Percentiles rank a stretch among this genome's conserved stretches.
phyloP scores from a whole-genome alignment of 2,797 vertebrate genomes.

The Acanthiza pusilla region DNA sequence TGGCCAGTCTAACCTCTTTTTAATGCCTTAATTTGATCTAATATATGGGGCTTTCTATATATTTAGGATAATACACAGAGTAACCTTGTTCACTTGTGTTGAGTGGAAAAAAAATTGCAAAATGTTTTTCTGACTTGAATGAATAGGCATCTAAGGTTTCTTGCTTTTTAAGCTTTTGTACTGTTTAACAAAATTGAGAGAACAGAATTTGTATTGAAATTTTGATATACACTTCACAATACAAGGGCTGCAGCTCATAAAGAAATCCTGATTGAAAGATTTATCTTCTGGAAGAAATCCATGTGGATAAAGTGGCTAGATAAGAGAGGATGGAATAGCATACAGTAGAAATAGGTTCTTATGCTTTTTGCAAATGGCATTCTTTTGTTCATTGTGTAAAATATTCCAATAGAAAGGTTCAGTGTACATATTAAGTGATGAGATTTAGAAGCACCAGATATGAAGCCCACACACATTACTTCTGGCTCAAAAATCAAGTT shows the following conservation, averaged over 20 bases:
- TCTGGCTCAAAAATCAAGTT: conserved; percentile 49
- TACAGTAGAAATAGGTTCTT: conserved; percentile 58
- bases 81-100: not conserved
- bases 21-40: not conserved
- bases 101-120: not conserved
- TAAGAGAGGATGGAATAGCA: conserved; percentile 64
- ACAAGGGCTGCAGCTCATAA: conserved; percentile 38
- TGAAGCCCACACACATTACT: not conserved
- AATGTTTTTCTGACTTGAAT: not conserved
- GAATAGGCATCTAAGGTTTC: conserved; percentile 40
- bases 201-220: conserved; percentile 42
- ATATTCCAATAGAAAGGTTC: conserved; percentile 56
- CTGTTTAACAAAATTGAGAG: conserved; percentile 31
- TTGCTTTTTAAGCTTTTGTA: conserved; percentile 18
- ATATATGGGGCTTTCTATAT: not conserved
- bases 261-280: conserved; percentile 67
- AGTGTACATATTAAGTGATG: conserved; percentile 55
- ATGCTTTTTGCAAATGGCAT: conserved; percentile 54
- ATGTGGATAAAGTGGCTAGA: conserved; percentile 72
- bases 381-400: conserved; percentile 73
- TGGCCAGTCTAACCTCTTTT: not conserved
- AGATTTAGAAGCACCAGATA: conserved; percentile 32
- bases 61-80: not conserved
- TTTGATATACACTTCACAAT: conserved; percentile 42
- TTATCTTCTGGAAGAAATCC: conserved; percentile 72